Evolutionary conservation across 2,888 invertebrate genomes (phyloP), one percentile per base, ranked within the genome.

Genomic region (Pyrgus malvae): DNA sequence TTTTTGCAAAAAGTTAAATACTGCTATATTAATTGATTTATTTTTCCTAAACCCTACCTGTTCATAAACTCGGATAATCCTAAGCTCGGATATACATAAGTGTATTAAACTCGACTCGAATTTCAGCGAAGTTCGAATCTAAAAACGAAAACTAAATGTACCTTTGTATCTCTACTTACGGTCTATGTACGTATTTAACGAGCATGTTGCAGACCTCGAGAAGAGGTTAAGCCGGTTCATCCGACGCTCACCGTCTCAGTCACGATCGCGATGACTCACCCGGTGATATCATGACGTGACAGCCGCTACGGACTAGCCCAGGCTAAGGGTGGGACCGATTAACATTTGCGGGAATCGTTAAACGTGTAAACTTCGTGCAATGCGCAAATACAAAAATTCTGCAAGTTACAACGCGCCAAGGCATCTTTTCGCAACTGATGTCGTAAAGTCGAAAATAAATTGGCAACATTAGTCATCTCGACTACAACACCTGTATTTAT

Each of bases 261-360:
- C 80, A 80, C 78, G 78, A 79, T 60, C 68, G 64, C 62, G 62
- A 65, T 84, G 83, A 83, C 63, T 86, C 85, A 86, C 72, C 71
- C 75, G 54, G 46, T 82, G 80, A 83, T 82, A 82, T 86, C 86
- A 84, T 76, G 76, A 76, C 72, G 76, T 76, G 77, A 77, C 72
- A 75, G 69, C 69, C 23, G 21, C 53, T 19, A 27, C 37, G 37
- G 45, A 38, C 45, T 25, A 35, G 46, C 17, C 46, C 53, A 31
- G 45, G 44, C 38, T 37, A 29, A 45, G 19, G 55, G 56, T 23
- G 53, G 53, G 33, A 41, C 48, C 35, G 56, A 56, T 57, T 59
- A 40, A 58, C 55, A 40, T 37, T 57, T 49, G 55, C 35, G 27
- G 45, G 59, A 62, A 57, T 60, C n/a, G n/a, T n/a, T n/a, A n/a